Percentiles rank a stretch among this genome's conserved stretches.
Evolutionary conservation across 2,113 vertebrate genomes (phyloP).

Genomic region (Archocentrus centrarchus): DNA sequence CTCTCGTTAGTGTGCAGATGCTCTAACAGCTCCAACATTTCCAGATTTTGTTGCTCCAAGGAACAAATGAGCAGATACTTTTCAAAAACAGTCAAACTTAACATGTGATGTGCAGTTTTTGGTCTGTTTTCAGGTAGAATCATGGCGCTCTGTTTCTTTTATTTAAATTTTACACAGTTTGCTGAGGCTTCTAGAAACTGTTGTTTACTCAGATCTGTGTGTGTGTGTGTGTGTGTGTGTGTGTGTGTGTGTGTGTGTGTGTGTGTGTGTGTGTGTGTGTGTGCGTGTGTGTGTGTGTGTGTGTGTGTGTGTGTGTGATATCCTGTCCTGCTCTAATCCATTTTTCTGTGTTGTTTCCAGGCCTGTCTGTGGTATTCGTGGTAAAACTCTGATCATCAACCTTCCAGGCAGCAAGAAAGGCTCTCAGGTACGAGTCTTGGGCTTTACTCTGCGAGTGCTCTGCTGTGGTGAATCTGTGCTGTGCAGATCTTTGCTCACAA

Average conservation of each 20-base stretch:
- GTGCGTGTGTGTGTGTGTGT: too few relatives aligned
- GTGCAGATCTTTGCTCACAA: not conserved
- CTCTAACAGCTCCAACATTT: too few relatives aligned
- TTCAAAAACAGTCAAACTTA: too few relatives aligned
- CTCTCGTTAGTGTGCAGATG: too few relatives aligned
- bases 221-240: too few relatives aligned
- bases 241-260: not conserved
- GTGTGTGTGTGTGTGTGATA: too few relatives aligned
- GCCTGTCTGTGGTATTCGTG: conserved; percentile 98
- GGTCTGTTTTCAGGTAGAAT: not conserved
- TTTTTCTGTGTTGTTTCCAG: conserved; percentile 76
- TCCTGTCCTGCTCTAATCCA: not conserved
- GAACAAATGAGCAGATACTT: not conserved
- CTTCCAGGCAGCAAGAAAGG: conserved; percentile 99
- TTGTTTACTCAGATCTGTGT: conserved; percentile 3
- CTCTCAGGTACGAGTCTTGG: conserved; percentile 89
- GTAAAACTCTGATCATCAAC: conserved; percentile 99
- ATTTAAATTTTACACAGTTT: not conserved
- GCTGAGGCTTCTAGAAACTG: not conserved
- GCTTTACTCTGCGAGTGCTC: not conserved
- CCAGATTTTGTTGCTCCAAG: too few relatives aligned
- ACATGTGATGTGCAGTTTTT: not conserved
- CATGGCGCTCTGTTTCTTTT: too few relatives aligned
- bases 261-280: too few relatives aligned
- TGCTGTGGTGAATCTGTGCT: not conserved